Base-by-base conservation (phyloP, 2,888 invertebrate genomes). In the Julus scanicus region DNA sequence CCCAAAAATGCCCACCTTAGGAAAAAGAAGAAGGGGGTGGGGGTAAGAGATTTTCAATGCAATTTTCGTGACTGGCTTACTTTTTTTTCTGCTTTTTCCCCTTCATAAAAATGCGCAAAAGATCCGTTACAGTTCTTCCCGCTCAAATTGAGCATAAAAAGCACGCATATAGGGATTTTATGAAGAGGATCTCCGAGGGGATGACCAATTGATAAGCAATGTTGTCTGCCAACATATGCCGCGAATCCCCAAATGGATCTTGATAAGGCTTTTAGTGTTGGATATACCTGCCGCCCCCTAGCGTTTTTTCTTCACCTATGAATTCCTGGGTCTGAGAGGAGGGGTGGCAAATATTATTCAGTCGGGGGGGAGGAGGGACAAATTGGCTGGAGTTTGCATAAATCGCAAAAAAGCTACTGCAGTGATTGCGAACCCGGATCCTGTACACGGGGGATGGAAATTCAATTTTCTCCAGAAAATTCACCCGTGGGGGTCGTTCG, bases 201-300 rank as follows among this genome's bases (percentile, higher is more conserved):
- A 53, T 53, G 53, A 53, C 53, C 53, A 53, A 53, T 53, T 53
- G 53, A 53, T 53, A 53, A 53, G 53, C 53, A 53, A 53, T 53
- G 53, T 53, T 53, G 53, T 53, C 53, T 53, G 53, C 9, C 44
- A 44, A 44, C 44, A 44, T 44, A 44, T 8, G 44, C 8, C 44
- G 44, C 5, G 53, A 53, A 53, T 53, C 53, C 44, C 53, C 53
- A 53, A 53, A 53, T 53, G 53, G 53, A 53, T 53, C 9, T 53
- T 53, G 53, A 53, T 53, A 53, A 53, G 53, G 53, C 9, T 3
- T 53, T 11, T 44, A 8, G 44, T 44, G 44, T 5, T 5, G 44
- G 44, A 17, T 53, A 1, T 53, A 53, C 53, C 53, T 53, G 53
- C 53, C 8, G 44, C 44, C 44, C 11, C 53, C 11, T 53, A 53